Conservation (phyloP, 2,888 invertebrate genomes). For the Cerastis rubricosa region DNA sequence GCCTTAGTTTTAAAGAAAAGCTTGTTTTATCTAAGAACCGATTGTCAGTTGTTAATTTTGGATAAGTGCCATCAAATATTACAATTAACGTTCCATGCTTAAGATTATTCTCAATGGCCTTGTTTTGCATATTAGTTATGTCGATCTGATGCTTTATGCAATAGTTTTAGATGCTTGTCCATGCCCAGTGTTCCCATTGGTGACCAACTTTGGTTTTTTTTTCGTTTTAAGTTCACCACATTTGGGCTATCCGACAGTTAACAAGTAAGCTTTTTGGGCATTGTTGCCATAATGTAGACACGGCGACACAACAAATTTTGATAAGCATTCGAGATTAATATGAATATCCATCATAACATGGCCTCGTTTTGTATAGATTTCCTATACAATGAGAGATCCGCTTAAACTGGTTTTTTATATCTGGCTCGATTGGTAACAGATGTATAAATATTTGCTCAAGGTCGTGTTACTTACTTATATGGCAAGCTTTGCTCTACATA, state of each 20-base stretch:
- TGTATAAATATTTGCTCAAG: not conserved
- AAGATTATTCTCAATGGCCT: not conserved
- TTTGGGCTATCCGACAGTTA: conserved; percentile 2
- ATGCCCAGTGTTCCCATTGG: not conserved
- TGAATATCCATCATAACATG: no score
- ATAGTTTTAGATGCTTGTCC: not conserved
- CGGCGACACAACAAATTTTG: no score
- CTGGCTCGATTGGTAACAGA: not conserved
- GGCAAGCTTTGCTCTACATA: not conserved
- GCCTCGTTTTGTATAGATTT: no score
- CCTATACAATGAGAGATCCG: no score
- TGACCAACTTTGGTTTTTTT: not conserved
- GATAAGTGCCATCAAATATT: conserved; percentile 1
- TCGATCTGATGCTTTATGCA: not conserved
- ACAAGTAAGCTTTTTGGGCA: conserved; percentile 1
- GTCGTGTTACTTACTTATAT: conserved; percentile 16
- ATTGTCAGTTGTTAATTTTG: not conserved
- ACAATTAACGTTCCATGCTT: not conserved
- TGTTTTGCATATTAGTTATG: not conserved
- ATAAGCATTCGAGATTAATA: no score
- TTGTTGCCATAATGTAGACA: not conserved
- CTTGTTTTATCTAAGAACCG: not conserved
- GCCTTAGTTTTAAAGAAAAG: not conserved
- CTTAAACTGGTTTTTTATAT: no score
- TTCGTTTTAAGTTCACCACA: conserved; percentile 1